Evolutionary conservation across 2,113 vertebrate genomes (phyloP).

Genomic region (Tapirus terrestris): DNA sequence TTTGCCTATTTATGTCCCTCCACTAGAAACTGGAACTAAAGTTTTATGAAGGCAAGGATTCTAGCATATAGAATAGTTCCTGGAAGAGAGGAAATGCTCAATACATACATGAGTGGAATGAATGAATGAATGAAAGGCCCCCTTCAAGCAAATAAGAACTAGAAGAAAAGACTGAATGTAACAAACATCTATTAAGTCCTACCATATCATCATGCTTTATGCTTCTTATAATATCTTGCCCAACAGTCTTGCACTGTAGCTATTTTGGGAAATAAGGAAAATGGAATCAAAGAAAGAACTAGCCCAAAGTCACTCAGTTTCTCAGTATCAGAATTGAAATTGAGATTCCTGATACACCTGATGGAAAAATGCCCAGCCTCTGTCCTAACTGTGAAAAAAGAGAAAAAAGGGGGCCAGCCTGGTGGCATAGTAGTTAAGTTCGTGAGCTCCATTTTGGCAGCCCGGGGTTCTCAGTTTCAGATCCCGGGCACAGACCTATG

Average conservation of each 20-base stretch:
- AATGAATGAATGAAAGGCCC: not conserved
- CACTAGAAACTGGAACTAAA: not conserved
- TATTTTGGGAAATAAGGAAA: conserved; percentile 12
- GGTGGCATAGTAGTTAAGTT: too few species aligned
- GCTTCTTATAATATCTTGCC: not conserved
- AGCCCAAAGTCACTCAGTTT: not conserved
- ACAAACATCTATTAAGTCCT: not conserved
- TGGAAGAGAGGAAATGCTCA: not conserved
- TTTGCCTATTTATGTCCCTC: not conserved
- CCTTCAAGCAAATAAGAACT: not conserved
- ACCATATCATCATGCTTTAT: not conserved
- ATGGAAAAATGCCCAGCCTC: not conserved
- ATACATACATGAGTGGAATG: not conserved
- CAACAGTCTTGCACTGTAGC: not conserved
- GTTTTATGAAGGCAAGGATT: not conserved
- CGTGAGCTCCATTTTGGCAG: too few species aligned
- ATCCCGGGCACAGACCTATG: too few species aligned
- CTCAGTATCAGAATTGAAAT: not conserved
- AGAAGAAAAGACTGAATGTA: not conserved
- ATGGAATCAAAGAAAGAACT: not conserved
- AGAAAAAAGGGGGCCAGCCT: not conserved
- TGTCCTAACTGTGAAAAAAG: not conserved
- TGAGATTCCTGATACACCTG: not conserved
- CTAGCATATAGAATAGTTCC: not conserved
- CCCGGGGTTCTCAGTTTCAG: too few species aligned